Evolutionary conservation across 2,888 invertebrate genomes (phyloP).

Genomic region (Apamea monoglypha): DNA sequence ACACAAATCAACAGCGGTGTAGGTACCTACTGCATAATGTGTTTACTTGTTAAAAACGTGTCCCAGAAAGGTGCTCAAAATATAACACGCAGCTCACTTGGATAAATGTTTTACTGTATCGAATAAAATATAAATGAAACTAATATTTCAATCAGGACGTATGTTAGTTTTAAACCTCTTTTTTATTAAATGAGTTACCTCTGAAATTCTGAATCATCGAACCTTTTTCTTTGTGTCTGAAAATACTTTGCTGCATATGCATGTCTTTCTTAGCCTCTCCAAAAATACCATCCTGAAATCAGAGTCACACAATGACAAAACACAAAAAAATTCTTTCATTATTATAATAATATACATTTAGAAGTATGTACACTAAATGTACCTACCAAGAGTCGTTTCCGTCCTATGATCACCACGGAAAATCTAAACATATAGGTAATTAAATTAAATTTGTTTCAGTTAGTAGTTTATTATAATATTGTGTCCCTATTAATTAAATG

Average conservation of each 20-base stretch:
- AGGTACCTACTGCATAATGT: neutral
- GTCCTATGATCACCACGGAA: neutral
- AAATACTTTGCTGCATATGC: slow-evolving; percentile 9
- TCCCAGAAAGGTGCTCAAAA: slow-evolving; percentile 28
- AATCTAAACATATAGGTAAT: neutral
- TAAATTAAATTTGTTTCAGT: neutral
- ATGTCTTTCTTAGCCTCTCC: neutral
- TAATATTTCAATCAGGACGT: neutral
- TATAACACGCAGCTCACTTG: neutral
- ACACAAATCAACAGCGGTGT: slow-evolving; percentile 5
- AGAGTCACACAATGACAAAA: neutral
- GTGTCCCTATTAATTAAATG: neutral
- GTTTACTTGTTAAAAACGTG: slow-evolving; percentile 30
- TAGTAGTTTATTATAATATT: neutral
- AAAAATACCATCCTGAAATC: neutral
- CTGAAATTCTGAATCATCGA: slow-evolving; percentile 25
- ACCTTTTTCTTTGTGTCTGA: slow-evolving; percentile 37
- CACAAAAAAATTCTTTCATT: neutral
- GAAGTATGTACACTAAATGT: neutral
- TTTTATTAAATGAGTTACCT: neutral
- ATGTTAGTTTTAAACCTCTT: neutral
- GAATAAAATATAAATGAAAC: slow-evolving; percentile 8
- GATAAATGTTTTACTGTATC: neutral
- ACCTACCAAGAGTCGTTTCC: neutral
- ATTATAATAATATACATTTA: neutral